phyloP scores from a whole-genome alignment of 2,888 invertebrate genomes.

The Trachelus troglodyta region DNA sequence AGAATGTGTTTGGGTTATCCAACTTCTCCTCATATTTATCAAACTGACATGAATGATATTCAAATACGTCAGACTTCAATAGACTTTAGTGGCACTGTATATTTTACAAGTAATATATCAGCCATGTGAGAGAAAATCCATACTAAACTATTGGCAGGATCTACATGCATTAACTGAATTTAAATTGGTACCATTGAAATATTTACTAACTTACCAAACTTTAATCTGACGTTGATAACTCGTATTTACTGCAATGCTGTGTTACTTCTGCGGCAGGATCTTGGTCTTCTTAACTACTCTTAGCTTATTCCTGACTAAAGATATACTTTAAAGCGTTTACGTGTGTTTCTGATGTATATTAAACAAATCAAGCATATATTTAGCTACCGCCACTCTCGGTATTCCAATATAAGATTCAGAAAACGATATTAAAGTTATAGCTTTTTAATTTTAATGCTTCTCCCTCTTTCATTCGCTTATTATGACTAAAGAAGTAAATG shows the following conservation, averaged over 20 bases:
- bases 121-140: background rate
- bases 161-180: too few species aligned
- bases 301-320: conserved; percentile 36
- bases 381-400: conserved; percentile 44
- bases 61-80: background rate
- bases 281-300: conserved; percentile 10
- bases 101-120: background rate
- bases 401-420: conserved; percentile 28
- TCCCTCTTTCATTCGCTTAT: background rate
- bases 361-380: conserved; percentile 57
- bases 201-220: background rate
- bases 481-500: background rate
- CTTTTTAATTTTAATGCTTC: background rate
- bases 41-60: background rate
- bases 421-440: conserved; percentile 10
- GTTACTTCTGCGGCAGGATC: background rate
- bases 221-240: background rate
- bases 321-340: conserved; percentile 39
- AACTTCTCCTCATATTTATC: background rate
- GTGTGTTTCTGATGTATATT: conserved; percentile 52
- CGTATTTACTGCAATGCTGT: conserved; percentile 14
- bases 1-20: background rate
- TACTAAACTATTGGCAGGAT: background rate
- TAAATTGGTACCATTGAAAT: background rate
- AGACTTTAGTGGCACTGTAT: background rate